Percentiles rank a stretch among this genome's conserved stretches.
These are phyloP conservation scores for Anolis carolinensis DNA, from an alignment of 2,113 vertebrate species.

Conservation along the genomic window DNA sequence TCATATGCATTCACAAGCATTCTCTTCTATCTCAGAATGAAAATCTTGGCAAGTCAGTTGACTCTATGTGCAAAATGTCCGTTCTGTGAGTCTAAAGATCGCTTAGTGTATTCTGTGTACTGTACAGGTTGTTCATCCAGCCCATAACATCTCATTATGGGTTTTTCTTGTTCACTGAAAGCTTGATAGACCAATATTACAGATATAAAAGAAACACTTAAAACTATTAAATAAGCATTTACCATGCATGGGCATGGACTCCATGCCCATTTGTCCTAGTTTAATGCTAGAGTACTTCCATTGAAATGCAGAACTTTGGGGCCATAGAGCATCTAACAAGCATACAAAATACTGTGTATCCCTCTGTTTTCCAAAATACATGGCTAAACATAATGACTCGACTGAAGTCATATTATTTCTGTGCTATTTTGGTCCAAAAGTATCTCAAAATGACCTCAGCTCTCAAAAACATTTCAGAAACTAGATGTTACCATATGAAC, in stretches of 20 bases:
- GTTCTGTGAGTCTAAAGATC: not conserved
- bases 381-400: not conserved
- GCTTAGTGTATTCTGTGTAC: not conserved
- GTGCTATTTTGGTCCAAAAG: not conserved
- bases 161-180: not conserved
- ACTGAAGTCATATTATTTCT: not conserved
- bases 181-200: not conserved
- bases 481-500: not conserved
- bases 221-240: slow-evolving; percentile 10
- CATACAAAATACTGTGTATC: not conserved
- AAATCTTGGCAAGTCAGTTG: not conserved
- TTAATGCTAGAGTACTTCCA: slow-evolving; percentile 1
- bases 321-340: not conserved
- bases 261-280: not conserved
- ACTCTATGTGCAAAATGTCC: not conserved
- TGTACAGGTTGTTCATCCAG: slow-evolving; percentile 9
- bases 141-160: not conserved
- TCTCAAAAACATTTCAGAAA: not conserved
- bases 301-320: not conserved
- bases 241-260: not conserved
- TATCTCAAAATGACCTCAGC: not conserved
- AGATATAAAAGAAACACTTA: slow-evolving; percentile 6
- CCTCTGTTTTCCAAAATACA: slow-evolving; percentile 9
- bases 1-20: not conserved
- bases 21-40: not conserved